Percentiles rank a stretch among this genome's conserved stretches.
These are phyloP conservation scores for Microtus ochrogaster DNA, from an alignment of 2,113 vertebrate genomes.

Conservation along the genomic window DNA sequence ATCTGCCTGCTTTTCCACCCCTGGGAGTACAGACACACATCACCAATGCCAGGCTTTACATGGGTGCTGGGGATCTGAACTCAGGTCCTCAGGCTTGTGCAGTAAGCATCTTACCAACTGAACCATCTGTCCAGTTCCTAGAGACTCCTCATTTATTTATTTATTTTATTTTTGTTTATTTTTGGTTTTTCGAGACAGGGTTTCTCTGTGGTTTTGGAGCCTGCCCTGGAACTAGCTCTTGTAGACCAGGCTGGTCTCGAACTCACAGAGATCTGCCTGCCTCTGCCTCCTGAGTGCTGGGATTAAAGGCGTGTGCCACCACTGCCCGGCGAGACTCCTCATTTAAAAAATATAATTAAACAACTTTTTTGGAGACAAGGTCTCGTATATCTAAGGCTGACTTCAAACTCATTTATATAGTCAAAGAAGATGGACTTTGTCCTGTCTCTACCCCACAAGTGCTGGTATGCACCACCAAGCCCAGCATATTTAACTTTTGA, in stretches of 20 bases:
- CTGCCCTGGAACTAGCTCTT: too few species aligned
- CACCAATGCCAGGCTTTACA: not conserved
- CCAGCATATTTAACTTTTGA: not conserved
- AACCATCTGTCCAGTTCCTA: not conserved
- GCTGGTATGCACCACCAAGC: not conserved
- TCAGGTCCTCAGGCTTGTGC: not conserved
- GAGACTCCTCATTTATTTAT: not conserved
- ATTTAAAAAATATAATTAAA: not conserved
- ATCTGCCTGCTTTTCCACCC: not conserved
- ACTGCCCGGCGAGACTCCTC: not conserved
- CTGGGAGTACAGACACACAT: not conserved
- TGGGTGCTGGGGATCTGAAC: not conserved
- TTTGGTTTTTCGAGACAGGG: too few species aligned
- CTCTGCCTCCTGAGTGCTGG: too few species aligned
- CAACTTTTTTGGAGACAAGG: not conserved
- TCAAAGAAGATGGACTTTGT: not conserved
- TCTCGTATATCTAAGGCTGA: not conserved
- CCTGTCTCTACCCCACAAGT: not conserved
- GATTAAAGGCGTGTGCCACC: too few species aligned
- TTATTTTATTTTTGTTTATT: too few species aligned
- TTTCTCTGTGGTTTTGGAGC: too few species aligned
- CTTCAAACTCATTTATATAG: not conserved
- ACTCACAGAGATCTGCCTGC: too few species aligned
- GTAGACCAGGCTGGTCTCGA: too few species aligned
- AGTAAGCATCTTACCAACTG: not conserved